Evolutionary conservation across 2,888 invertebrate genomes (phyloP).

Genomic region (Polyploca ridens): DNA sequence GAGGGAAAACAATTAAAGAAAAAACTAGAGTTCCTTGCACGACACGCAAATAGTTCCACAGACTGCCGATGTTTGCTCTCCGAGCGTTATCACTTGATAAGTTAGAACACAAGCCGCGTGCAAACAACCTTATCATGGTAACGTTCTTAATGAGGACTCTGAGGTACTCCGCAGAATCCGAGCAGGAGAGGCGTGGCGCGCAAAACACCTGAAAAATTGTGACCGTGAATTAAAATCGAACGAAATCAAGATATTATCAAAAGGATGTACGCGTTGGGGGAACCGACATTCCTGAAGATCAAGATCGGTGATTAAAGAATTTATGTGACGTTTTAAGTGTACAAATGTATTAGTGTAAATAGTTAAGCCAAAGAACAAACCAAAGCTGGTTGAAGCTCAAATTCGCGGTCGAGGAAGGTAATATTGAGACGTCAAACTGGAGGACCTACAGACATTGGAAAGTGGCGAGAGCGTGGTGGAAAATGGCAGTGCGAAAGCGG

Average conservation of each 20-base stretch:
- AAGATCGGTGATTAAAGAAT: conserved; percentile 39
- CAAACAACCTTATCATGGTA: conserved; percentile 82
- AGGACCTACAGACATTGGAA: conserved; percentile 76
- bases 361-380: conserved; percentile 54
- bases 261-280: conserved; percentile 46
- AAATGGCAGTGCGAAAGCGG: conserved; percentile 63
- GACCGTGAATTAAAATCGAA: conserved; percentile 15
- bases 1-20: conserved; percentile 60
- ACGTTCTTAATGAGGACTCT: conserved; percentile 67
- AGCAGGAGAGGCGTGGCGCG: conserved; percentile 50
- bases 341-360: conserved; percentile 36
- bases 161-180: conserved; percentile 68
- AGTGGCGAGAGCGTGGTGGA: conserved; percentile 64
- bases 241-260: not conserved
- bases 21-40: conserved; percentile 73
- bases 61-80: conserved; percentile 78
- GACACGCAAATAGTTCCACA: conserved; percentile 77
- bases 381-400: conserved; percentile 46
- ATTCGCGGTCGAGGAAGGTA: conserved; percentile 35
- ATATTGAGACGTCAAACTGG: conserved; percentile 69
- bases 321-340: conserved; percentile 43
- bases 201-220: conserved; percentile 54
- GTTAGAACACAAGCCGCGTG: conserved; percentile 79
- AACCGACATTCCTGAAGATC: conserved; percentile 23
- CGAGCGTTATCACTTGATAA: conserved; percentile 81